Evolutionary conservation across 1,140 invertebrate genomes (phyloP), one percentile per base, ranked within the genome.

Genomic region (Acyrthosiphon pisum): DNA sequence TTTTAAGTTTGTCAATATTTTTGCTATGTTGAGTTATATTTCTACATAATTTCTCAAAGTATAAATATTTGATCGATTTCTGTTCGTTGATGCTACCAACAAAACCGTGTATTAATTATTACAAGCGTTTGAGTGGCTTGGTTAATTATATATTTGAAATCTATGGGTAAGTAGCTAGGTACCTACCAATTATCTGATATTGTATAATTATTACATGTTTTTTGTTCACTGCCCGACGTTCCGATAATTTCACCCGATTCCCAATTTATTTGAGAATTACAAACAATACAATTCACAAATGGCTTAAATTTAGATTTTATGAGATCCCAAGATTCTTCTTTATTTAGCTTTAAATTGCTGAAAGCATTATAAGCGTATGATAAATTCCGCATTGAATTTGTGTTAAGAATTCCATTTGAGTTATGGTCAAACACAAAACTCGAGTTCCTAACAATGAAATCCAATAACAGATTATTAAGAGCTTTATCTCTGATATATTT

Each of bases 241-340:
- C 8, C 41, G 8, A 22, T 84, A 23, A 26, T 44, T 84, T 84
- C 41, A 84, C 41, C 20, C 18, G 30, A n/a, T 30, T 87, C 46
- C 86, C 86, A 87, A 87, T 46, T 87, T n/a, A 87, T n/a, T 30
- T 26, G 86, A 87, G 86, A 48, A 44, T 87, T 87, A 48, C 86
- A 87, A 35, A 20, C 14, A 18, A 20, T 48, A 87, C 86, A 87
- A 30, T 14, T 48, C 4, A 87, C 44, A 50, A 18, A 87, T 87
- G 41, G 86, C 20, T 48, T 87, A n/a, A 46, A 87, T 35, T 48
- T 87, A 87, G 46, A 87, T 48, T 48, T 87, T 18, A 87, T 30
- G 14, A 87, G 26, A 1, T n/a, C 18, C 44, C 41, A 48, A 86
- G 41, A 44, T 48, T 48, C 26, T 87, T 46, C 14, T 48, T n/a